Evolutionary conservation across 2,113 vertebrate species (phyloP), one percentile per base, ranked within the genome.

Genomic region (Aptenodytes patagonicus): DNA sequence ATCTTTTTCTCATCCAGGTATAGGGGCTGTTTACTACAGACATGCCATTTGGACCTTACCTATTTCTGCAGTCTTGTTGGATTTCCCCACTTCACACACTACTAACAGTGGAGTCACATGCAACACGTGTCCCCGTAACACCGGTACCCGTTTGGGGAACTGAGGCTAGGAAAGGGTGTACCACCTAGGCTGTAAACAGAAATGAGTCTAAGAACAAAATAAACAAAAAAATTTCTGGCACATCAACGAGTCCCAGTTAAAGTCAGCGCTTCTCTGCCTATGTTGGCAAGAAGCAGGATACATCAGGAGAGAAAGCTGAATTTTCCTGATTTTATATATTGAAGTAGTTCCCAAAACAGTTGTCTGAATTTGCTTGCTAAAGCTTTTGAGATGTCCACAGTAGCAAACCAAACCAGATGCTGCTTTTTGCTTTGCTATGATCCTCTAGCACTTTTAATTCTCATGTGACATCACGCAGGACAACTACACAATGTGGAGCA

Each of bases 101-200:
- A 2, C 22, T 28, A 36, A 9, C 6, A 28, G 10, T 1, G 3
- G 14, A 52, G 36, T 9, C 3, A 1, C 0, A 8, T 2, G 3
- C 19, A 36, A 21, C 34, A 29, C 11, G 31, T 44, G 32, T 19
- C 36, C 44, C 44, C 21, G 1, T 34, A 44, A 18, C 14, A 17
- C 49, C 17, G 3, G 31, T 4, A 7, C 6, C 11, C 22, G 7
- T 10, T 17, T 3, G 28, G 54, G 66, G 49, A 80, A 46, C 40
- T 9, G 36, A 38, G 75, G 29, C n/a, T 20, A 26, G 60, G 21
- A 76, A 70, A 79, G 17, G 18, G 5, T 13, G 52, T 16, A 54
- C 8, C 16, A 26, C 40, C 13, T 7, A 7, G 17, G 6, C 46
- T 83, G 36, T 1, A 13, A 52, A 25, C 44, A 36, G 18, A 72